These are phyloP conservation scores for Phyllotreta striolata DNA, from an alignment of 2,888 invertebrate genomes.

Conservation along the genomic window DNA sequence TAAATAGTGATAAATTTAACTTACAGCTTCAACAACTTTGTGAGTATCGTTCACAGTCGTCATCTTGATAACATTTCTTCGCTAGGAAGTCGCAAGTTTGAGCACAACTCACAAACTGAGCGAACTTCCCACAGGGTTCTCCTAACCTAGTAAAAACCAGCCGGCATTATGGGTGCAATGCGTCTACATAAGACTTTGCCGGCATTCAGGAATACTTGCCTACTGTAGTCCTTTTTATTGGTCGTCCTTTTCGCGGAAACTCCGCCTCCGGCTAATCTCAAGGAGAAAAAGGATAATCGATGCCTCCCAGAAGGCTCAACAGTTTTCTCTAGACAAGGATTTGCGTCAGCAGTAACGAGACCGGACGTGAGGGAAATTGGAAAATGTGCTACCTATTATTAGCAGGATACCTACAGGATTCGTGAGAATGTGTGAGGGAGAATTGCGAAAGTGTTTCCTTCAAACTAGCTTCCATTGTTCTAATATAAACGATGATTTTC, in stretches of 20 bases:
- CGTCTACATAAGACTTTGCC: constrained; percentile 47
- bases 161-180: constrained; percentile 52
- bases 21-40: constrained; percentile 7
- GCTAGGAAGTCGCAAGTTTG: not conserved
- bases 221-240: constrained; percentile 35
- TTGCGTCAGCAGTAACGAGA: not conserved
- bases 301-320: constrained; percentile 37
- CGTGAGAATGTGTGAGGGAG: no score
- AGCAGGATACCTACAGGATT: no score
- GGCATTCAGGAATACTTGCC: constrained; percentile 43
- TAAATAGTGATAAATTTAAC: not conserved
- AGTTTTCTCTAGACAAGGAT: constrained; percentile 17
- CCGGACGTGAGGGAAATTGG: no score
- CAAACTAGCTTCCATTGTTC: no score
- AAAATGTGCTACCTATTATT: no score
- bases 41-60: constrained; percentile 6
- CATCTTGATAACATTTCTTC: constrained; percentile 2
- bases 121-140: no score
- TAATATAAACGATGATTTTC: no score
- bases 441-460: no score
- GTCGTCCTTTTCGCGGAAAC: constrained; percentile 41
- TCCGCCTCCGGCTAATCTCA: constrained; percentile 40
- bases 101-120: not conserved
- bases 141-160: constrained; percentile 23
- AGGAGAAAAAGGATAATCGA: constrained; percentile 45